Evolutionary conservation across 2,113 vertebrate species (phyloP), one percentile per base, ranked within the genome.

Genomic region (Zosterops lateralis): DNA sequence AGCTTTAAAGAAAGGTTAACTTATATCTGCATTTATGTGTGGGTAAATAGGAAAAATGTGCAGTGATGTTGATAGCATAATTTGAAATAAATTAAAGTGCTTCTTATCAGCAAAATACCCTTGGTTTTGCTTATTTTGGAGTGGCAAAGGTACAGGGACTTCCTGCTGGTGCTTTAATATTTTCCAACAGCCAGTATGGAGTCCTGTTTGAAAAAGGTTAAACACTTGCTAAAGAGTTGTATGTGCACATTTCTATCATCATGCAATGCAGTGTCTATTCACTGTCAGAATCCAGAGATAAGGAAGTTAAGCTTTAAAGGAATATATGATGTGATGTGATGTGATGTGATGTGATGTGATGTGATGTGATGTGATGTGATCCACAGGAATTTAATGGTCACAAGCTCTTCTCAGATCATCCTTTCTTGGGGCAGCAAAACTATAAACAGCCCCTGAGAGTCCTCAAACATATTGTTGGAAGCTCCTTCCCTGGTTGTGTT

Each of bases 21-120:
- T 95, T 57, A 34, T 86, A 86, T 85, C 64, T 44, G 68, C 87
- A 66, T 56, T 92, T 73, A 90, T 93, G 56, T 66, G 32, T 44
- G 21, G 72, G 32, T 75, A 76, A 96, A 89, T 92, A 81, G 87
- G 91, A 87, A 96, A 95, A 96, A 92, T 53, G 58, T 91, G 89
- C 70, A 72, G 17, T 50, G 57, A 74, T 17, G 7, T 31, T 89
- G 90, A 92, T 74, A 87, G 50, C 29, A 36, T 57, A 83, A 87
- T 81, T 72, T 7, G 12, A 89, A 92, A 83, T 68, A 84, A 60
- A 68, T 80, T 62, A 19, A 84, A 72, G 18, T n/a, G 4, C 16
- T 93, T 24, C 17, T 96, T 85, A 93, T 85, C 60, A 48, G 57
- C 60, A 71, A 89, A 71, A 84, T 84, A 60, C 8, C 65, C n/a